These are phyloP conservation scores for Pyrochroa serraticornis DNA, from an alignment of 2,888 invertebrate genomes.

Conservation along the genomic window DNA sequence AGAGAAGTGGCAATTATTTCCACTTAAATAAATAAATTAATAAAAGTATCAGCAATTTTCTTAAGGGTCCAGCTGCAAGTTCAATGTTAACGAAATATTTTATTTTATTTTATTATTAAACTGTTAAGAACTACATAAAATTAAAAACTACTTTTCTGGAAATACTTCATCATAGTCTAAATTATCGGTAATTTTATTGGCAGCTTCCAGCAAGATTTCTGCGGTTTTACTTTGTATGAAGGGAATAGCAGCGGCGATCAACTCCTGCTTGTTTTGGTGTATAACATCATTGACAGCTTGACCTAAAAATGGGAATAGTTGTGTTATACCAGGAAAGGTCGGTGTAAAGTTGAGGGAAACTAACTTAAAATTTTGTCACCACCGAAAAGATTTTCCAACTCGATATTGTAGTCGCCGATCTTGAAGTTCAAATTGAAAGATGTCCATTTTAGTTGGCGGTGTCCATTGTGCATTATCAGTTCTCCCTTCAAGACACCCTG, in stretches of 20 bases:
- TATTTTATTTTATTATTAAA: slow-evolving; percentile 21
- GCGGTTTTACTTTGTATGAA: slow-evolving; percentile 63
- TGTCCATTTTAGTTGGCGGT: slow-evolving; percentile 59
- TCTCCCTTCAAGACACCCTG: slow-evolving; percentile 54
- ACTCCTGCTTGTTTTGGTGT: slow-evolving; percentile 66
- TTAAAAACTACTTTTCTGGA: slow-evolving; percentile 49
- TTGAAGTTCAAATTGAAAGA: slow-evolving; percentile 60
- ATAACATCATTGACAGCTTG: slow-evolving; percentile 65
- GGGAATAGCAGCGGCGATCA: slow-evolving; percentile 64
- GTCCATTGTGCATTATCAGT: slow-evolving; percentile 54
- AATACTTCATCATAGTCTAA: slow-evolving; percentile 64
- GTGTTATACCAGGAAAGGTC: not conserved
- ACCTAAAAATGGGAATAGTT: slow-evolving; percentile 51
- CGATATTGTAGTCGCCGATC: slow-evolving; percentile 63
- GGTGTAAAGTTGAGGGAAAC: not conserved
- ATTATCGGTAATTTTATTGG: slow-evolving; percentile 63
- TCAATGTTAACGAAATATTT: not conserved
- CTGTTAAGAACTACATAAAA: slow-evolving; percentile 21
- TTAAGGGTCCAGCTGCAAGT: no score
- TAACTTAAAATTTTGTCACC: slow-evolving; percentile 31
- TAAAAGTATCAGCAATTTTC: no score
- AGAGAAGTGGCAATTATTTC: not conserved
- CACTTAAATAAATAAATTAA: not conserved
- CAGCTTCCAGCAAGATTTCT: slow-evolving; percentile 60
- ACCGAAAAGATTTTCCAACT: slow-evolving; percentile 61